Percentiles rank a stretch among this genome's conserved stretches.
phyloP scores from a whole-genome alignment of 2,113 vertebrate genomes.

The Psammodynastes pulverulentus region DNA sequence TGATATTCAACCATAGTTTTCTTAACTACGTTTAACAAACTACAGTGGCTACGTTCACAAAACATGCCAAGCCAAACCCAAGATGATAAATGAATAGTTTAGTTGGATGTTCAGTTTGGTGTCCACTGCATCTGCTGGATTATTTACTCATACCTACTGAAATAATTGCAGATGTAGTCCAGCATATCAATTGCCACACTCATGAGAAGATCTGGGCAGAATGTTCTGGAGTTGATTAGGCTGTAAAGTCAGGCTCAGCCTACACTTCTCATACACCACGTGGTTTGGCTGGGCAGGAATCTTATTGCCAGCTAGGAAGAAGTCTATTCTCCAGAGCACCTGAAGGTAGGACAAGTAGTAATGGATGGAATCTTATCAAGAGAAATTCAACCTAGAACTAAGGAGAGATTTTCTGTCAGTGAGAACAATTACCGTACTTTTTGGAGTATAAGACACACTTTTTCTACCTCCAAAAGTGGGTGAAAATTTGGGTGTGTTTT shows the following conservation, averaged over 20 bases:
- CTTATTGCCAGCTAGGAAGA: neutral
- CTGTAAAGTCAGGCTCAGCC: neutral
- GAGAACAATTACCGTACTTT: neutral
- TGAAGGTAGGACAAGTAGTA: neutral
- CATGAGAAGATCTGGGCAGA: neutral
- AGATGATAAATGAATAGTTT: neutral
- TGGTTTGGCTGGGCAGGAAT: neutral
- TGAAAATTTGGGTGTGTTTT: too few relatives aligned
- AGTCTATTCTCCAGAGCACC: neutral
- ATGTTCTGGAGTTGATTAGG: neutral
- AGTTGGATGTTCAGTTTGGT: neutral
- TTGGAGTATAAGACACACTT: too few relatives aligned
- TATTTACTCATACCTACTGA: neutral
- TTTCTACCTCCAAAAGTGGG: too few relatives aligned
- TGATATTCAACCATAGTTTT: neutral
- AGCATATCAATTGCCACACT: neutral
- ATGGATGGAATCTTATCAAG: neutral
- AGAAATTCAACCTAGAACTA: neutral
- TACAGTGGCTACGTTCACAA: neutral
- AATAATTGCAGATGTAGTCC: neutral
- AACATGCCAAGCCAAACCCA: neutral
- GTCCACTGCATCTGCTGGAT: neutral
- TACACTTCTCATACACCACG: neutral
- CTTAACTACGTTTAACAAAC: neutral
- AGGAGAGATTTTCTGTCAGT: neutral